These are phyloP conservation scores for Eristalis pertinax DNA, from an alignment of 2,888 invertebrate species.

Conservation along the genomic window DNA sequence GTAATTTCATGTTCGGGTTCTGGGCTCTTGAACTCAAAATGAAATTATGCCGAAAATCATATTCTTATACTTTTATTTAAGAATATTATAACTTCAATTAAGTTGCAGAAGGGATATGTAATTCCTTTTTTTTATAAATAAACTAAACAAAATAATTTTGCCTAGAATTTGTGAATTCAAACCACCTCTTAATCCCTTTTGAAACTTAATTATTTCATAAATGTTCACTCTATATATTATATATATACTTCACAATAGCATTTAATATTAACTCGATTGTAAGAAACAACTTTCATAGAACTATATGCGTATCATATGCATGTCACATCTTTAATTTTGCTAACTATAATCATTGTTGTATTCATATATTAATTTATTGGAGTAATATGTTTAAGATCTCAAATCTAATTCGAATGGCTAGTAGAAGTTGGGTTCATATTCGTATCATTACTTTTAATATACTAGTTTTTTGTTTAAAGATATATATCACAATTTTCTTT, in stretches of 20 bases:
- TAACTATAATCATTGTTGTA: constrained; percentile 11
- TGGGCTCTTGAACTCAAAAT: constrained; percentile 75
- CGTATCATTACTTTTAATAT: constrained; percentile 10
- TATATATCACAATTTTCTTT: constrained; percentile 41
- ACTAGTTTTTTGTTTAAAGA: constrained; percentile 11
- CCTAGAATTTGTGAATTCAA: neutral
- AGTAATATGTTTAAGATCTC: neutral
- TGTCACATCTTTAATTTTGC: constrained; percentile 4
- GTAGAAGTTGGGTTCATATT: constrained; percentile 26
- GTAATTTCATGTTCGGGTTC: constrained; percentile 74
- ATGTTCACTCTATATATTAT: constrained; percentile 21
- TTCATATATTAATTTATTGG: neutral
- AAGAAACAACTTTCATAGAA: constrained; percentile 16
- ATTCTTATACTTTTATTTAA: neutral
- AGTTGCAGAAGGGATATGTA: constrained; percentile 73
- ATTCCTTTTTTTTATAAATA: neutral
- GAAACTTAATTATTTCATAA: constrained; percentile 74
- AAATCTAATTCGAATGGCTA: constrained; percentile 48
- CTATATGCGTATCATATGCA: constrained; percentile 3
- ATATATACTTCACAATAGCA: neutral
- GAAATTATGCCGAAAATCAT: constrained; percentile 67
- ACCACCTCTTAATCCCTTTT: constrained; percentile 73
- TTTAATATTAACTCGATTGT: constrained; percentile 2
- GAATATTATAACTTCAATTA: constrained; percentile 33
- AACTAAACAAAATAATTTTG: constrained; percentile 2